Conservation (phyloP, 1,140 invertebrate genomes). For the Bilobella aurantiaca region DNA sequence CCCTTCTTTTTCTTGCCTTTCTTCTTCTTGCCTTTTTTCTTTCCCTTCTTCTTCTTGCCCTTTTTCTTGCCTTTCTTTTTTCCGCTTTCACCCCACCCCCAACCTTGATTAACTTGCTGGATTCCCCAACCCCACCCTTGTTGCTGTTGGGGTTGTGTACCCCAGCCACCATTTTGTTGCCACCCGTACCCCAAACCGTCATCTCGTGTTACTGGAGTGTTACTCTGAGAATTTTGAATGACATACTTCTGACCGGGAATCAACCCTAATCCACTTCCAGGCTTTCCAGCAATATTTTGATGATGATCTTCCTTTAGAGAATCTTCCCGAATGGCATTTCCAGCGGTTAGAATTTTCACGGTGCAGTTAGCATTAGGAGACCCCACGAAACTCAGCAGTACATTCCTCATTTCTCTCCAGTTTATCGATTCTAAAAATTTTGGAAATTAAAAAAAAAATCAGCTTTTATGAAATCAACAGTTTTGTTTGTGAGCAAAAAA, state of each 20-base stretch:
- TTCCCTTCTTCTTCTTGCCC: not conserved
- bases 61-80: not conserved
- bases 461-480: not conserved
- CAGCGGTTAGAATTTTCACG: not conserved
- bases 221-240: not conserved
- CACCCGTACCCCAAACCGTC: not conserved
- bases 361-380: not conserved
- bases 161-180: not conserved
- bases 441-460: not conserved
- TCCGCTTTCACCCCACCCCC: not conserved
- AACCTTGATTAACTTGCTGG: not conserved
- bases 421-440: not conserved
- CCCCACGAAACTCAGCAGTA: not conserved
- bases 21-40: not conserved
- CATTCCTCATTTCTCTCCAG: constrained; percentile 1
- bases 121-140: not conserved
- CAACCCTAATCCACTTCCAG: not conserved
- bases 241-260: not conserved
- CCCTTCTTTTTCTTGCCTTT: not conserved
- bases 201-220: not conserved
- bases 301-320: too few species aligned
- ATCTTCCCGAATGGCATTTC: not conserved
- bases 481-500: not conserved
- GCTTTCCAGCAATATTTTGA: too few species aligned
- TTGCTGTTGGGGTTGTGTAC: not conserved